Conservation (phyloP, 2,888 invertebrate species). For the Zygogramma bicolorata region DNA sequence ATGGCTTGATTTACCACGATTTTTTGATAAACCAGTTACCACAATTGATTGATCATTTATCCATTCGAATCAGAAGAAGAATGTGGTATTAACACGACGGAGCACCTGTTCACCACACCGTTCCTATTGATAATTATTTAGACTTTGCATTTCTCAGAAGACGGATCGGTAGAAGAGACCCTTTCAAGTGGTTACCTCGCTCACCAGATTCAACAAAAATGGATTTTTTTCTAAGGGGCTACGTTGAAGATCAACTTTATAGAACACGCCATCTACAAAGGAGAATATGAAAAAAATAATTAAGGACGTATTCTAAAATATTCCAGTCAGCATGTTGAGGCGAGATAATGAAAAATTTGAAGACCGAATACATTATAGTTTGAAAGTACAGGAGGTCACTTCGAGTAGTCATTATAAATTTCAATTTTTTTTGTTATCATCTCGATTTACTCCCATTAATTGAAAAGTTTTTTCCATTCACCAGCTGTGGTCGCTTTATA, state of each 20-base stretch:
- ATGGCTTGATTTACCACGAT: neutral
- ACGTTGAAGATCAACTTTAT: constrained; percentile 3
- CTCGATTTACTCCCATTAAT: neutral
- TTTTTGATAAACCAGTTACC: neutral
- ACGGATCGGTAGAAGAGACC: neutral
- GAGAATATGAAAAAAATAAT: constrained; percentile 10
- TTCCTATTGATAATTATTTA: neutral
- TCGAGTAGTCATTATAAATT: neutral
- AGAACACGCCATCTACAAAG: neutral
- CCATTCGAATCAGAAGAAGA: too few species aligned
- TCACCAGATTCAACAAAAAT: constrained; percentile 3
- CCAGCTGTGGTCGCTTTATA: neutral
- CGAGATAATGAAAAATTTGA: neutral
- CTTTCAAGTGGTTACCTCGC: neutral
- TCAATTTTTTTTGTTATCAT: neutral
- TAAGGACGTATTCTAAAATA: neutral
- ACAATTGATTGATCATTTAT: too few species aligned
- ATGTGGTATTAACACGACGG: constrained; percentile 11
- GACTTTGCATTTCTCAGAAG: too few species aligned
- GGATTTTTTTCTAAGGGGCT: neutral
- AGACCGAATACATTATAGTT: neutral
- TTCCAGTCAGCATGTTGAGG: neutral
- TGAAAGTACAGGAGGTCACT: neutral
- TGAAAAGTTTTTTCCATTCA: too few species aligned
- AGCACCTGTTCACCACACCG: neutral